These are phyloP conservation scores for Apis cerana DNA, from an alignment of 1,140 invertebrate genomes.

Conservation along the genomic window DNA sequence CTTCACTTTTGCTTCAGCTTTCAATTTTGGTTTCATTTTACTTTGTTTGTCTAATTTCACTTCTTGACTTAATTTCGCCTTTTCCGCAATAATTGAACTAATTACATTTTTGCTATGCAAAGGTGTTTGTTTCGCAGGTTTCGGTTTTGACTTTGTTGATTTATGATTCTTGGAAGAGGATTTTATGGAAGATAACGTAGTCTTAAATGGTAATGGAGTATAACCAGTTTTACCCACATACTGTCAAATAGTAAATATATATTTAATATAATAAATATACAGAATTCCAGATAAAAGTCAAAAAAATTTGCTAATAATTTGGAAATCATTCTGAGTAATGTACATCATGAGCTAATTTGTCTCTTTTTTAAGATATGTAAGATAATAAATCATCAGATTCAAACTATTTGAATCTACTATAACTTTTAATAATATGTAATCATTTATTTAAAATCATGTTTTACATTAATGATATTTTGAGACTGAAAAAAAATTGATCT, in stretches of 20 bases:
- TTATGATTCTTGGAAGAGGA: conserved; percentile 67
- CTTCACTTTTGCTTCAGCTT: conserved; percentile 86
- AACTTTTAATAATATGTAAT: too few species aligned
- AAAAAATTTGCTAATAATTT: too few species aligned
- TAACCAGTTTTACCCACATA: conserved; percentile 64
- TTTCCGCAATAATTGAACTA: conserved; percentile 77
- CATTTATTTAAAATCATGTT: too few species aligned
- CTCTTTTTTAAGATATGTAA: too few species aligned
- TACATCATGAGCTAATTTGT: too few species aligned
- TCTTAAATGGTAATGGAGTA: conserved; percentile 72
- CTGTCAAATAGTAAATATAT: conserved; percentile 17
- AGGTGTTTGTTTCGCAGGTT: conserved; percentile 74
- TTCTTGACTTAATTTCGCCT: conserved; percentile 76
- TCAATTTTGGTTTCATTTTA: conserved; percentile 86
- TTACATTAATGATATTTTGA: too few species aligned
- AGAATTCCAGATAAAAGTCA: neutral
- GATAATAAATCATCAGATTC: too few species aligned
- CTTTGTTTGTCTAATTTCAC: conserved; percentile 73
- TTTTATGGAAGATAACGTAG: conserved; percentile 62
- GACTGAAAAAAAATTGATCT: too few species aligned
- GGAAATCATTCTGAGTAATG: too few species aligned
- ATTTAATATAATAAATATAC: neutral
- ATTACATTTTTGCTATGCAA: conserved; percentile 78
- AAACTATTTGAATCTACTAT: too few species aligned
- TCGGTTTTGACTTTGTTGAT: conserved; percentile 67